Base-by-base conservation (phyloP, 37 sponge, comb jelly and placozoan species). In the Halichondria panicea region DNA sequence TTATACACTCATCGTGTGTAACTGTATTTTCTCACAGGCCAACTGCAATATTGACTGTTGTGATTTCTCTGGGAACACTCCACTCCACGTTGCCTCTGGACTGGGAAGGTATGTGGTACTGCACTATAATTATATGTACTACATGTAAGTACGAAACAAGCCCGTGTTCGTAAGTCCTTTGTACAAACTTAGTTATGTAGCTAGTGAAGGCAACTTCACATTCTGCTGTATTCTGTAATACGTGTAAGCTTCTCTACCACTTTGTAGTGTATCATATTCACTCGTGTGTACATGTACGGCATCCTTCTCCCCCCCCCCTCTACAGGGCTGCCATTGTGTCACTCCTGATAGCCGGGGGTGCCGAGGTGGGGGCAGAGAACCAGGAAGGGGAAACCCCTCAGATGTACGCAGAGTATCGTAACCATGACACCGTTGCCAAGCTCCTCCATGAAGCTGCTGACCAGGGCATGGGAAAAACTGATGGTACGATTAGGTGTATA, bases 1-100 rank as follows among this genome's bases (percentile, higher is more conserved):
- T 58, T 18, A 24, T 58, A 7, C n/a, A 8, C 59, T 30, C 25
- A 24, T 58, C 59, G 21, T 30, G 6, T 28, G 12, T 19, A 8
- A 18, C 54, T 46, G 22, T 25, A 19, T 25, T 77, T 15, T 50
- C 46, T 9, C 24, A 61, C 60, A 90, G 91, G 46, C 81, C 42
- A 45, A 72, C 45, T 42, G 72, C 48, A 72, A 88, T 68, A 33
- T 66, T 2, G 68, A 88, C 62, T 71, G 78, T 40, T 73, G 70
- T 66, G 83, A 88, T 44, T 88, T 77, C 60, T 81, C 88, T 56
- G 83, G 83, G 9, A 81, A 78, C 72, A 88, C 88, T 63, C 83
- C 88, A 9, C 83, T 88, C 19, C 88, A 88, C 40, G 44, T 82
- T 22, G 88, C 88, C 15, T 72, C 83, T 57, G 83, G 78, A 13